Base-by-base conservation (phyloP, 2,113 vertebrate species). In the Ornithorhynchus anatinus region DNA sequence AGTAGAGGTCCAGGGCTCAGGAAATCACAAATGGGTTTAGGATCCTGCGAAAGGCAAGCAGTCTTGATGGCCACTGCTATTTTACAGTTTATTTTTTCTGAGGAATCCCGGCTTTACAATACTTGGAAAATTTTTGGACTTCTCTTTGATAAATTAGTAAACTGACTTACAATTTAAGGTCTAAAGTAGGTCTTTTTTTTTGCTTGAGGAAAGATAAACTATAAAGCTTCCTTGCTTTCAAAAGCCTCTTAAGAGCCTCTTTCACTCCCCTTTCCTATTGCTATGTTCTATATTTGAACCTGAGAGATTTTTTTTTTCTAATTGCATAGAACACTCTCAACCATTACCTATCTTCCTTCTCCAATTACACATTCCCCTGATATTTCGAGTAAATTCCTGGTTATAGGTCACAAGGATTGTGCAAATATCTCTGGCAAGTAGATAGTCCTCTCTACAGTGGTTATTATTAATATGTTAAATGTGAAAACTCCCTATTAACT, bases 401-500 rank as follows among this genome's bases (percentile, higher is more conserved):
- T 7, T 52, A 29, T 53, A 62, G 58, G 48, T 4, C 6, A 44
- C 5, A 16, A 1, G 16, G 3, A 29, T 2, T 39, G 8, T 63
- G 50, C 37, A 64, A 75, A 69, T 37, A 5, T 2, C 9, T 78
- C 40, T 53, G 2, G 44, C 44, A 58, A 27, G 27, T 65, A 63
- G 74, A 50, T 20, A 57, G 32, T 51, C 25, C 10, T 11, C 58
- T 8, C 38, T 42, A 27, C 16, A 42, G 13, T 60, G 10, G 44
- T 29, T 25, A 0, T 38, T 11, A 3, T 14, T 71, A 27, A 19
- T 62, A 60, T 67, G 59, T 74, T 57, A 75, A 64, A 75, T 75
- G 14, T n/a, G 44, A 37, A 44, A 29, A 71, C 39, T 74, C 60
- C 12, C 67, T 27, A 74, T 27, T 82, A 81, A 74, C 48, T 72